Base-by-base conservation (phyloP, 2,113 vertebrate genomes). In the Phodopus roborovskii region DNA sequence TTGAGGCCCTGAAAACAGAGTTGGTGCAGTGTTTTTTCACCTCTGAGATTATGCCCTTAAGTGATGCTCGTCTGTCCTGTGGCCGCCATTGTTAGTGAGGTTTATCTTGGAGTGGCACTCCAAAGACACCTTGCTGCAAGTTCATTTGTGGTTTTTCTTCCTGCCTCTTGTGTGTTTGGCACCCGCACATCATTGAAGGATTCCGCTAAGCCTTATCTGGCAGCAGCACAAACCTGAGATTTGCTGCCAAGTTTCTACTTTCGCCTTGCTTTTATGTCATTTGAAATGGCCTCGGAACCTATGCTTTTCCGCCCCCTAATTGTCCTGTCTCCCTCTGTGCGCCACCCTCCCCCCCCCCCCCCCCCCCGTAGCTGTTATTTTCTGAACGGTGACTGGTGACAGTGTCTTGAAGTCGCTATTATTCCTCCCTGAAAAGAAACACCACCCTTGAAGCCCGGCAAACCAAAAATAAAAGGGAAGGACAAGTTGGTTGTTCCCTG, bases 161-260 rank as follows among this genome's bases (percentile, higher is more conserved):
- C 92, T 88, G 90, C 87, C 93, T 94, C 28, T 10, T 96, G 48
- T 93, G 96, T 84, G 3, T 75, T 96, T 98, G 88, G 78, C 93
- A 93, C 20, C n/a, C 71, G 15, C 9, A 3, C 42, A 8, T n/a
- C 85, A 64, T 7, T 45, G 3, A 36, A 81, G 33, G 77, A 39
- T 19, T 58, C 62, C 75, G 26, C 45, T 66, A 33, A 64, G 73
- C 96, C 87, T 88, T 39, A 6, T 82, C 5, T 2, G 70, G 53
- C 39, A 84, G 1, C n/a, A 12, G 19, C 0, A 1, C 48, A 94
- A 20, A 62, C 68, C 15, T 92, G 64, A 50, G 75, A 92, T 15
- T 74, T n/a, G 8, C 1, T 96, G 64, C 79, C 94, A 64, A 82
- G 97, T 39, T n/a, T 56, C 66, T 91, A 4, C 82, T 83, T 88